These are phyloP conservation scores for Chitala chitala DNA, from an alignment of 2,113 vertebrate species.

Conservation along the genomic window DNA sequence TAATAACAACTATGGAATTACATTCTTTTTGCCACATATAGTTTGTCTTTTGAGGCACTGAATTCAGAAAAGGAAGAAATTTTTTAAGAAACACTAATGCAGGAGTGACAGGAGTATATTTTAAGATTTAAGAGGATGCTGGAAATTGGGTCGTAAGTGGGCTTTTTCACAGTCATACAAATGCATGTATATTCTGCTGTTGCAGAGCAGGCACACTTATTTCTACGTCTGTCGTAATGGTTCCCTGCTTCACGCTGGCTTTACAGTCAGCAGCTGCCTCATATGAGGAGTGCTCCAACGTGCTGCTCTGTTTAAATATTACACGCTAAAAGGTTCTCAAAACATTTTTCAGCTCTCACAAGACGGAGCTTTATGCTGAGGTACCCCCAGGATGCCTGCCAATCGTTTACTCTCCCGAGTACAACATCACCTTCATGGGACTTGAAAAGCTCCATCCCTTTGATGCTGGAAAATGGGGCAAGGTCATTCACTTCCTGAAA, in stretches of 20 bases:
- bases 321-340: neutral
- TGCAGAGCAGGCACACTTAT: neutral
- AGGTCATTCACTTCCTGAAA: conserved; percentile 87
- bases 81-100: neutral
- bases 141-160: too few species aligned
- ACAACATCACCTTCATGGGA: conserved; percentile 96
- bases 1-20: neutral
- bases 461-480: conserved; percentile 93
- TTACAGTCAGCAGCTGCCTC: neutral
- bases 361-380: conserved; percentile 68
- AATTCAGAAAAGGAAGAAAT: neutral
- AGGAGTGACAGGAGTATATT: too few species aligned
- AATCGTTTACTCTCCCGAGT: conserved; percentile 85
- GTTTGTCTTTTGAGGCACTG: neutral
- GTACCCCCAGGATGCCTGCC: conserved; percentile 69
- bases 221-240: too few species aligned
- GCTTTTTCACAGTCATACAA: neutral
- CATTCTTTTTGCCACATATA: neutral
- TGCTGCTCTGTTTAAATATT: neutral
- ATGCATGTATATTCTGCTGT: neutral
- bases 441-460: conserved; percentile 93
- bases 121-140: too few species aligned
- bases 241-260: neutral
- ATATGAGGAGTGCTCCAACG: neutral
- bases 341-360: conserved; percentile 64